Base-by-base conservation (phyloP, 2,113 vertebrate genomes). In the Propithecus coquereli region DNA sequence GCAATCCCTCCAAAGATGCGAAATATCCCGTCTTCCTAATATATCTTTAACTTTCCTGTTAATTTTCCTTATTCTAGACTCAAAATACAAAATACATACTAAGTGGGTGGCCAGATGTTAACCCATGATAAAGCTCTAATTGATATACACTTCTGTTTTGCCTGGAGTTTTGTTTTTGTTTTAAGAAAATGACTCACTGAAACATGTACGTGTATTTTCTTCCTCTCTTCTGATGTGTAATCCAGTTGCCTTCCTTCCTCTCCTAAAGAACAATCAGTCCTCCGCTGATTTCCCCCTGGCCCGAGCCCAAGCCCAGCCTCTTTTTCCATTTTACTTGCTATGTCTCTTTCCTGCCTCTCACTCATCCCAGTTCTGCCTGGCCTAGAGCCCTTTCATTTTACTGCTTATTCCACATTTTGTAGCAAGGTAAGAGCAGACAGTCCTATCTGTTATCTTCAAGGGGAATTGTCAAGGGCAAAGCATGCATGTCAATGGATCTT, bases 121-220 rank as follows among this genome's bases (percentile, higher is more conserved):
- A 37, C n/a, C 47, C 5, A 0, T 27, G 40, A 84, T 74, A 88
- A 94, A 34, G 10, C 40, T 88, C 59, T 86, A 63, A 54, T 86
- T 97, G 47, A 71, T 18, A 65, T 10, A 70, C 25, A 79, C 63
- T 93, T 89, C 92, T 83, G 1, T 65, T 97, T 86, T 59, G 27
- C 65, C 76, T 71, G 43, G 52, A 54, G n/a, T 94, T 95, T 95
- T 94, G 80, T 85, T 90, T 97, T 93, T 93, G 82, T 94, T 81
- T 93, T 92, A 97, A 96, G 95, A 91, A 96, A 96, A 90, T 82
- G 92, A 97, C 86, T 97, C 96, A 93, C 91, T 85, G 90, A 96
- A 91, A 40, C 91, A 37, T 3, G 23, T 59, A 20, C 1, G 1
- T 22, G 52, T 54, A 25, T 45, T 88, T 88, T 94, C 92, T 86